These are phyloP conservation scores for Chlamydotis undulata DNA, from an alignment of 2,113 vertebrate genomes.

Conservation along the genomic window DNA sequence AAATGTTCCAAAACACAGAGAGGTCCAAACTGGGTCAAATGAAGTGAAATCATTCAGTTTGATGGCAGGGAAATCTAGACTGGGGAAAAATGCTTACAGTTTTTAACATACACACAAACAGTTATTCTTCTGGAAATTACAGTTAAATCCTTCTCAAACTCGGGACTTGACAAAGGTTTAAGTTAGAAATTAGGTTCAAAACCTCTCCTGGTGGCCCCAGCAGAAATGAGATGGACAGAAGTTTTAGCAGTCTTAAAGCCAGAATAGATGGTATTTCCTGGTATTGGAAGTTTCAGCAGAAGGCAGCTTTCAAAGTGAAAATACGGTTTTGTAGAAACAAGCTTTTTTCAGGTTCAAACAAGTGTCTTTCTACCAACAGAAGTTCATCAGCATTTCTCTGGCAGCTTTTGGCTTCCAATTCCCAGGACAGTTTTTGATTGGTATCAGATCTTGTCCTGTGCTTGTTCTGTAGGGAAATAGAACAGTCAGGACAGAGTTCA, in stretches of 20 bases:
- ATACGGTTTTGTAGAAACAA: not conserved
- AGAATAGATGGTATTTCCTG: not conserved
- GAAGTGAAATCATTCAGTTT: conserved; percentile 5
- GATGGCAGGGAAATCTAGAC: not conserved
- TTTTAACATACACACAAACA: not conserved
- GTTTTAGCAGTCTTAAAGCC: not conserved
- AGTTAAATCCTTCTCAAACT: not conserved
- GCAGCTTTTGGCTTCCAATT: not conserved
- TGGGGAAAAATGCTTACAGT: not conserved
- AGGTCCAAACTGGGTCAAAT: not conserved
- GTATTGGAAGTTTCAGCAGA: not conserved
- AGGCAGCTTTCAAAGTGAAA: not conserved
- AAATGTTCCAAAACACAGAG: conserved; percentile 32
- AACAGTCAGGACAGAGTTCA: not conserved
- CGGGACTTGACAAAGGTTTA: not conserved
- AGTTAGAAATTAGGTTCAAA: not conserved
- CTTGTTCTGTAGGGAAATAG: not conserved
- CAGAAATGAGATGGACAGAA: not conserved
- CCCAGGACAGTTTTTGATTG: not conserved
- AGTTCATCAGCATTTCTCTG: not conserved
- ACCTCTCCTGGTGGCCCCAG: not conserved
- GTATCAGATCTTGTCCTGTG: not conserved
- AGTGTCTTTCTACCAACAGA: not conserved
- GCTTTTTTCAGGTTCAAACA: not conserved
- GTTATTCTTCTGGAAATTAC: not conserved